Conservation (phyloP, 1,140 invertebrate genomes). For the Sitobion miscanthi region DNA sequence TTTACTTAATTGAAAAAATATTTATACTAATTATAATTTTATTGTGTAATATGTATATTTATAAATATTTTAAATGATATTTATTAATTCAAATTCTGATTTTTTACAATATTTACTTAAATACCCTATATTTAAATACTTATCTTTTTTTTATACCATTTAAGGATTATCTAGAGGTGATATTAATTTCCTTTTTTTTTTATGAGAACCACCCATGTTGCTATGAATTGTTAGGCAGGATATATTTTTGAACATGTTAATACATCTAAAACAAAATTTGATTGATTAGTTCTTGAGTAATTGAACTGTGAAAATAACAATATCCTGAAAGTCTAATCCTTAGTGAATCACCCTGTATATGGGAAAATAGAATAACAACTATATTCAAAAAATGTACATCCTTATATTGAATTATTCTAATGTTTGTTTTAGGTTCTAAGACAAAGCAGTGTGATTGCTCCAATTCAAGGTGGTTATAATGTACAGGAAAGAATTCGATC, state of each 20-base stretch:
- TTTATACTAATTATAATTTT: background rate
- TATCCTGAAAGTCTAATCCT: background rate
- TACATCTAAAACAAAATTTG: background rate
- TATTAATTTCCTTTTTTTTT: background rate
- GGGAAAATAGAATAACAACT: background rate
- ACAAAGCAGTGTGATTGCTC: conserved; percentile 68
- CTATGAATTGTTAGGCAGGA: background rate
- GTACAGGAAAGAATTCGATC: conserved; percentile 67
- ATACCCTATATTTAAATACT: background rate
- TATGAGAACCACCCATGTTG: background rate
- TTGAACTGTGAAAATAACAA: background rate
- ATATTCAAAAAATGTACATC: background rate
- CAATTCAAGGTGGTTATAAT: conserved; percentile 77
- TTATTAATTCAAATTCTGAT: background rate
- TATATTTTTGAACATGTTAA: background rate
- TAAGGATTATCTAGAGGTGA: background rate
- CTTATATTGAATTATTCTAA: background rate
- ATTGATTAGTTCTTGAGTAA: background rate
- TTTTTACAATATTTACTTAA: background rate
- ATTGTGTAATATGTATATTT: background rate
- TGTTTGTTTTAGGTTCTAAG: conserved; percentile 60
- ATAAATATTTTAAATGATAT: background rate
- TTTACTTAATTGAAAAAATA: too few species aligned
- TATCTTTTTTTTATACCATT: background rate
- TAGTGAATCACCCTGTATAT: background rate